Conservation (phyloP, 2,113 vertebrate species). For the Urocolius indicus region DNA sequence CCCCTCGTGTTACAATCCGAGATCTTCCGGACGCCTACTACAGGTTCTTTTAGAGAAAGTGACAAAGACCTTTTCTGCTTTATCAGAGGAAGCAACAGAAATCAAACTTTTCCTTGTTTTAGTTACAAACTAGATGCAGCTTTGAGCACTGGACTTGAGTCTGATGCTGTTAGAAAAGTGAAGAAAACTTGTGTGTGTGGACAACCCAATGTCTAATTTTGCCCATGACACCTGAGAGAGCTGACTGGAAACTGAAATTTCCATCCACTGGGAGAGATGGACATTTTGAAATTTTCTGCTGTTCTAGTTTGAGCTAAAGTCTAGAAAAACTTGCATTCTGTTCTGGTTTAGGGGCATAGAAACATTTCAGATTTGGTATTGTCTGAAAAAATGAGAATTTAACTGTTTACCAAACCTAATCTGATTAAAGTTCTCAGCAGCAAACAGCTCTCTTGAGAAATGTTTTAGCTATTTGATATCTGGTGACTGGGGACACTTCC, state of each 20-base stretch:
- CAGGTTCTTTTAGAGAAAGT: not conserved
- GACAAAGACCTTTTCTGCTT: not conserved
- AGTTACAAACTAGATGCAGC: not conserved
- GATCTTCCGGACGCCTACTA: too few species aligned
- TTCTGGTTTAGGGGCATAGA: not conserved
- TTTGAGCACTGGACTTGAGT: not conserved
- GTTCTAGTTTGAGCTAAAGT: not conserved
- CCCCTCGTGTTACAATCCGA: too few species aligned
- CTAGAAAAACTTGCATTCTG: not conserved
- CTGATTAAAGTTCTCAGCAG: not conserved
- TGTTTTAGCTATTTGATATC: not conserved
- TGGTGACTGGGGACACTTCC: not conserved
- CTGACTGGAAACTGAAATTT: not conserved
- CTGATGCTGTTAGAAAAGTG: not conserved
- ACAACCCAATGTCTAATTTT: not conserved
- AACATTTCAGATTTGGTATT: not conserved
- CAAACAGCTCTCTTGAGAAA: not conserved
- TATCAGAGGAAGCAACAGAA: not conserved
- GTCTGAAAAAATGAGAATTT: not conserved
- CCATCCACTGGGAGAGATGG: not conserved
- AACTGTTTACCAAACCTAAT: not conserved
- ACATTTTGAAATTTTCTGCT: not conserved
- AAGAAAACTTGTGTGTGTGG: not conserved
- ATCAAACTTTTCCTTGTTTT: not conserved
- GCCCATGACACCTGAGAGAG: not conserved